A percentile compares a stretch with the other conserved stretches of the same genome.
phyloP scores from a whole-genome alignment of 2,113 vertebrate species.

The Engystomops pustulosus region DNA sequence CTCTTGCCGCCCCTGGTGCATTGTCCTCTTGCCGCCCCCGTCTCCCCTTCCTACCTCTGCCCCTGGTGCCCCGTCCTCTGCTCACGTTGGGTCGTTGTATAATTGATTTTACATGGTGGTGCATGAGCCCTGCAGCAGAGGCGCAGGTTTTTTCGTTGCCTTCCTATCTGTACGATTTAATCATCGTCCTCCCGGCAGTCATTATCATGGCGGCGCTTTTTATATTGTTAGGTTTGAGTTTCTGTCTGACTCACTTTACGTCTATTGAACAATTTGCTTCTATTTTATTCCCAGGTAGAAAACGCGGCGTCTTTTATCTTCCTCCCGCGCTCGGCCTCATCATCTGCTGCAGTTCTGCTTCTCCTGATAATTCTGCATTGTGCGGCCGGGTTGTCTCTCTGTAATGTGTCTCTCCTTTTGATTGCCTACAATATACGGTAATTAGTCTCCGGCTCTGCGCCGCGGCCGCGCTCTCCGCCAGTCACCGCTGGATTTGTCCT shows the following conservation, averaged over 20 bases:
- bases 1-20: too few relatives aligned
- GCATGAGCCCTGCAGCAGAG: neutral
- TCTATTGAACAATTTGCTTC: constrained; percentile 15
- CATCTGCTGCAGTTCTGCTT: neutral
- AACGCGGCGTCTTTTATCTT: neutral
- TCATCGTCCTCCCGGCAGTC: neutral
- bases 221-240: neutral
- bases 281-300: neutral
- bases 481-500: neutral
- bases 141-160: neutral
- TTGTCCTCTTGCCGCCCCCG: too few relatives aligned
- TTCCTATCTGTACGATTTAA: constrained; percentile 1
- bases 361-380: constrained; percentile 15
- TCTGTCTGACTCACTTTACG: neutral
- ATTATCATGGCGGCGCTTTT: neutral
- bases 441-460: neutral
- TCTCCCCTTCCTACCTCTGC: neutral
- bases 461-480: neutral
- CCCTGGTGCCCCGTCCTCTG: neutral
- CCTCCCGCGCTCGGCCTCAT: neutral
- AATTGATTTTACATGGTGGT: neutral
- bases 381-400: neutral
- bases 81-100: too few relatives aligned
- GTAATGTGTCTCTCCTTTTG: neutral
- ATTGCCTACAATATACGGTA: constrained; percentile 11